phyloP scores from a whole-genome alignment of 2,797 vertebrate genomes.

The Podarcis lilfordi region DNA sequence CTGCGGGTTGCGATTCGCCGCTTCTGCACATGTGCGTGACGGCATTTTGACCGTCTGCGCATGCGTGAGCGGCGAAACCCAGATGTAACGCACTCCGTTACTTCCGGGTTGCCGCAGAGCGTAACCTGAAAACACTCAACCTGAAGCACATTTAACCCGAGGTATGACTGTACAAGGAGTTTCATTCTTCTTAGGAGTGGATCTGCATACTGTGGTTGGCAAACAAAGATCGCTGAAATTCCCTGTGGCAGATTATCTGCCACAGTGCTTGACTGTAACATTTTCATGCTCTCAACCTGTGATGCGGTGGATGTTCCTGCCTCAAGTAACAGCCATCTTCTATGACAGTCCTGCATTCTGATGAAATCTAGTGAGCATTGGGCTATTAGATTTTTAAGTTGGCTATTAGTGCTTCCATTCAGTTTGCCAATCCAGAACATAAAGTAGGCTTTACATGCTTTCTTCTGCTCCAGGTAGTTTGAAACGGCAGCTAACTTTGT shows the following conservation, averaged over 20 bases:
- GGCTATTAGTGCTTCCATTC: not conserved
- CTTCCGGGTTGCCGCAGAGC: too few species aligned
- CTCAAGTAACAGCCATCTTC: not conserved
- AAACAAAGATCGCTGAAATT: not conserved
- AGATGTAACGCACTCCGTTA: too few species aligned
- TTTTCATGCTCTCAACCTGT: not conserved
- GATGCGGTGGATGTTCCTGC: not conserved
- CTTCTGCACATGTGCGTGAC: too few species aligned
- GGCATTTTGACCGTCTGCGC: too few species aligned
- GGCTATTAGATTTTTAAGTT: not conserved
- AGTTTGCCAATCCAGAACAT: not conserved
- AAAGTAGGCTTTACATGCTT: not conserved
- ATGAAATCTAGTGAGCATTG: not conserved
- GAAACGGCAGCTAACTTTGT: not conserved
- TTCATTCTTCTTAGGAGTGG: not conserved
- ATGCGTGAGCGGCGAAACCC: too few species aligned
- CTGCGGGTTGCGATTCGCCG: too few species aligned
- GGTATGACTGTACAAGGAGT: not conserved
- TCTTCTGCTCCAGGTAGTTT: not conserved
- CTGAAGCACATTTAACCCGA: too few species aligned
- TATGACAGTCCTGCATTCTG: not conserved
- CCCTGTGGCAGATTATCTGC: not conserved
- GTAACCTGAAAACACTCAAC: too few species aligned
- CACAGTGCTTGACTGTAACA: not conserved
- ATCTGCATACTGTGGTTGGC: not conserved